Percentiles rank a stretch among this genome's conserved stretches.
These are phyloP conservation scores for Actinemys pallida DNA, from an alignment of 2,113 vertebrate genomes.

Conservation along the genomic window DNA sequence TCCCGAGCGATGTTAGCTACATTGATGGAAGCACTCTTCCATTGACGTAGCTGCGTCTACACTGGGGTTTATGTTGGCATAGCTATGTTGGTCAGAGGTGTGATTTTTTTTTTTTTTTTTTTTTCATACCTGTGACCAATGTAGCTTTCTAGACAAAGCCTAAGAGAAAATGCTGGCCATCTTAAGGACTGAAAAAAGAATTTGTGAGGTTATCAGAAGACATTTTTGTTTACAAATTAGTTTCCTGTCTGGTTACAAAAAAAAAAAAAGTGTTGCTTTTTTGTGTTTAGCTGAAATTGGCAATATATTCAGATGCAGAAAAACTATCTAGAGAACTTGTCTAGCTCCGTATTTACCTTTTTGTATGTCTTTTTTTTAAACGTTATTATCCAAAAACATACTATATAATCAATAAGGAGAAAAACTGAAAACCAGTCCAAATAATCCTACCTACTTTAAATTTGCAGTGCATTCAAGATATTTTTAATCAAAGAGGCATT, in stretches of 20 bases:
- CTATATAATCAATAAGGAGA: not conserved
- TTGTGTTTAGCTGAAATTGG: not conserved
- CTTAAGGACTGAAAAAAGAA: not conserved
- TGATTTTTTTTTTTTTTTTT: not conserved
- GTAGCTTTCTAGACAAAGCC: not conserved
- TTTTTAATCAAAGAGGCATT: not conserved
- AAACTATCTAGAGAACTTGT: not conserved
- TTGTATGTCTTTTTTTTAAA: not conserved
- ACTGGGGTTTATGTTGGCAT: not conserved
- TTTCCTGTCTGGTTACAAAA: not conserved
- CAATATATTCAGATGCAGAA: not conserved
- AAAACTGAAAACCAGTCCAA: not conserved
- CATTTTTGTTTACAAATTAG: not conserved
- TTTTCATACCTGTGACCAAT: not conserved
- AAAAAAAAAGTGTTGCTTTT: not conserved
- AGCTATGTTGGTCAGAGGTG: not conserved
- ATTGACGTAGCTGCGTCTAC: not conserved
- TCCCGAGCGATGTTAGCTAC: not conserved
- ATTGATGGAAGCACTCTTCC: not conserved
- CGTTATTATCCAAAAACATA: conserved; percentile 1
- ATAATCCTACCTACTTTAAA: not conserved
- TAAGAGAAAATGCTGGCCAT: not conserved
- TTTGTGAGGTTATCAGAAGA: not conserved
- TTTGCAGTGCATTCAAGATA: not conserved
- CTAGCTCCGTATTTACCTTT: not conserved